Conservation (phyloP, 2,113 vertebrate genomes). For the Caloenas nicobarica region DNA sequence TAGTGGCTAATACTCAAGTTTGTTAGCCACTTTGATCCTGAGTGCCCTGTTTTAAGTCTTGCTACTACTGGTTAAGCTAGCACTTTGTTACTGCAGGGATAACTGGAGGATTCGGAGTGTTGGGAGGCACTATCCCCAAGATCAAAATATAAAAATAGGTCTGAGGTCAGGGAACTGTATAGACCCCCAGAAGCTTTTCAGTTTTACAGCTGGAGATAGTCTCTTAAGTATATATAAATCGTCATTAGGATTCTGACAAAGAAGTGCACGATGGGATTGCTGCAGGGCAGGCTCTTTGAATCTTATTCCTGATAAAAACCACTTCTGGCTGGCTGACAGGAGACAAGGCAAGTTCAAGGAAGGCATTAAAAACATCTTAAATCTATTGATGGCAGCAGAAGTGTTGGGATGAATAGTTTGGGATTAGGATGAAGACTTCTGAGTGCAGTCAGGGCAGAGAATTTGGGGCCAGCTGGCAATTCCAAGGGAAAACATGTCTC, state of each 20-base stretch:
- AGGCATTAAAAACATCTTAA: constrained; percentile 78
- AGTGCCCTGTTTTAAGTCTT: constrained; percentile 78
- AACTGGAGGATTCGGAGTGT: constrained; percentile 77
- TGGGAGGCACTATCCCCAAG: constrained; percentile 76
- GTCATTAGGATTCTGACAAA: constrained; percentile 84
- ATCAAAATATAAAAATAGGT: constrained; percentile 85
- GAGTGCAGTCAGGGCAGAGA: constrained; percentile 40
- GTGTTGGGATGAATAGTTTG: constrained; percentile 72
- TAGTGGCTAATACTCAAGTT: constrained; percentile 72
- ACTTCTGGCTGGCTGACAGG: constrained; percentile 81
- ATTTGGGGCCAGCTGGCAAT: constrained; percentile 33
- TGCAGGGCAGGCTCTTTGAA: constrained; percentile 83
- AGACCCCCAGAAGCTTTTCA: constrained; percentile 78
- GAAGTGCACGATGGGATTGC: constrained; percentile 80
- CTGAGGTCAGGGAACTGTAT: constrained; percentile 78
- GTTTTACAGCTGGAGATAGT: constrained; percentile 81
- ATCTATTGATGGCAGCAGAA: constrained; percentile 74
- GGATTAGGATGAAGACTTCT: constrained; percentile 66
- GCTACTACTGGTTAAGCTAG: constrained; percentile 76
- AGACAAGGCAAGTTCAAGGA: constrained; percentile 79
- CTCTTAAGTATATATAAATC: constrained; percentile 83
- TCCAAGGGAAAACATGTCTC: constrained; percentile 28
- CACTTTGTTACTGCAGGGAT: constrained; percentile 76
- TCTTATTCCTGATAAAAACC: constrained; percentile 77
- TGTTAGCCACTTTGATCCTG: constrained; percentile 80